phyloP scores from a whole-genome alignment of 2,888 invertebrate genomes.

The Vanessa cardui region DNA sequence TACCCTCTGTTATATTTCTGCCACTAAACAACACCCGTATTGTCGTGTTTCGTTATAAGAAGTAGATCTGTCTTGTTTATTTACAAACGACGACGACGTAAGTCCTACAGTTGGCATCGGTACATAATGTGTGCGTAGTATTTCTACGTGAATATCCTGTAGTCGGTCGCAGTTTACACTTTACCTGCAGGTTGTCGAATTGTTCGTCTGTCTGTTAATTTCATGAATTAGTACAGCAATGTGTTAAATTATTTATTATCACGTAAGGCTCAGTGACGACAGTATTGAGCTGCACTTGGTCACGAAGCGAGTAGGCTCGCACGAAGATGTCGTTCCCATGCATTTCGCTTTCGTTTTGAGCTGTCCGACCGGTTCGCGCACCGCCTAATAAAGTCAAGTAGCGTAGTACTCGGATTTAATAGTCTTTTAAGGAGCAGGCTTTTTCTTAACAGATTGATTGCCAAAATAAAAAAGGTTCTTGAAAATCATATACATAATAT shows the following conservation, averaged over 20 bases:
- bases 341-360: slow-evolving; percentile 45
- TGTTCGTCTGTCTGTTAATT: background rate
- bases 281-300: slow-evolving; percentile 19
- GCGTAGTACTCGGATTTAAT: slow-evolving; percentile 35
- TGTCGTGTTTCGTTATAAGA: too few species aligned
- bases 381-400: slow-evolving; percentile 43
- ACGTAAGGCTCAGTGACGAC: slow-evolving; percentile 9
- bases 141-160: too few species aligned
- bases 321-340: slow-evolving; percentile 39
- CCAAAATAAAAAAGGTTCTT: background rate
- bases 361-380: slow-evolving; percentile 48
- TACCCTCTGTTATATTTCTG: too few species aligned
- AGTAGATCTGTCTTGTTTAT: too few species aligned
- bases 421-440: slow-evolving; percentile 22
- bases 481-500: too few species aligned
- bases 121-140: too few species aligned
- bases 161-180: too few species aligned
- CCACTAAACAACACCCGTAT: too few species aligned
- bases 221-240: background rate
- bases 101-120: too few species aligned
- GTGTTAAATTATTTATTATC: background rate
- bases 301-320: slow-evolving; percentile 25
- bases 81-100: too few species aligned
- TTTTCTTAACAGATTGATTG: background rate
- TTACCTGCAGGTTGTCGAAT: too few species aligned